Evolutionary conservation across 2,888 invertebrate genomes (phyloP).

Genomic region (Tetragonula carbonaria): DNA sequence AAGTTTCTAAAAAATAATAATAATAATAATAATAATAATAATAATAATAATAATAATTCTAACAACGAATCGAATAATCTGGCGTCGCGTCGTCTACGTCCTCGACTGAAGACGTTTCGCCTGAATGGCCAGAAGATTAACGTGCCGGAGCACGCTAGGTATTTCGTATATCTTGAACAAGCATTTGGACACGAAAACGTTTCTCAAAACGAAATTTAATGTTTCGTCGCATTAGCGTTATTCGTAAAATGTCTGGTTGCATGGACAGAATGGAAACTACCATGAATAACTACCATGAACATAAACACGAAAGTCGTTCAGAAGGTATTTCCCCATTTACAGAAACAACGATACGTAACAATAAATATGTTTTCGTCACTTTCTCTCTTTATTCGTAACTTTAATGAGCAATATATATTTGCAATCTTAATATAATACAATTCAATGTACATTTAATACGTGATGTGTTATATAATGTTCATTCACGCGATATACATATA

Average conservation of each 20-base stretch:
- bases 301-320: too few relatives aligned
- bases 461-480: too few relatives aligned
- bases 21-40: too few relatives aligned
- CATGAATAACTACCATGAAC: background rate
- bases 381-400: too few relatives aligned
- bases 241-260: slow-evolving; percentile 9
- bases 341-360: too few relatives aligned
- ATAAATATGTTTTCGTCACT: too few relatives aligned
- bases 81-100: background rate
- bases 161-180: slow-evolving; percentile 30
- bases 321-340: too few relatives aligned
- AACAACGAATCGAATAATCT: background rate
- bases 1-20: background rate
- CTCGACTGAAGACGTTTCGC: background rate
- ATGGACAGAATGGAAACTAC: background rate
- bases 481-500: too few relatives aligned
- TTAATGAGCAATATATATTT: too few relatives aligned
- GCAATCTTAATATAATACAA: too few relatives aligned
- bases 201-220: slow-evolving; percentile 39
- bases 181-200: slow-evolving; percentile 4
- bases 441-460: too few relatives aligned
- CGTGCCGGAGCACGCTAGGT: background rate
- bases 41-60: background rate
- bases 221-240: slow-evolving; percentile 33
- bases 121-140: slow-evolving; percentile 9